Evolutionary conservation across 2,113 vertebrate species (phyloP).

Genomic region (Lamprologus tigripictilis): DNA sequence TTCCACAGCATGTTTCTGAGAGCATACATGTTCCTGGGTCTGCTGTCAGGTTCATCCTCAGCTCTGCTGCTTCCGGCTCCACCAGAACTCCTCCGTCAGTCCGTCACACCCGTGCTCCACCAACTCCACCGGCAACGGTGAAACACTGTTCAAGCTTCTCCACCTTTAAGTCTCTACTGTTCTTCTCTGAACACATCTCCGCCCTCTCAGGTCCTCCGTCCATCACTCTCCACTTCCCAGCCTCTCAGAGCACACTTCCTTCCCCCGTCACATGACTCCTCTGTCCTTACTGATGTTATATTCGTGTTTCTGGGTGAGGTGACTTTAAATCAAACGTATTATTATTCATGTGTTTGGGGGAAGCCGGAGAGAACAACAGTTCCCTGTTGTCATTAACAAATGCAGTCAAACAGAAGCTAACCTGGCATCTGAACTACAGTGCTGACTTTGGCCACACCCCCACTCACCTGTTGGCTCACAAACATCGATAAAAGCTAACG

Average conservation of each 20-base stretch:
- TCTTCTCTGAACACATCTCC: not conserved
- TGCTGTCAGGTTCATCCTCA: not conserved
- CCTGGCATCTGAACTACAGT: accelerated
- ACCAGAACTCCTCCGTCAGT: not conserved
- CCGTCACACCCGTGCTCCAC: not conserved
- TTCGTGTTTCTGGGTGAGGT: not conserved
- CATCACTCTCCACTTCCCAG: not conserved
- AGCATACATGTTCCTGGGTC: not conserved
- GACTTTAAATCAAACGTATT: accelerated
- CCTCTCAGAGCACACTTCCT: not conserved
- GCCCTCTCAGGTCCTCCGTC: not conserved
- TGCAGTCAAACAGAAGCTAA: not conserved
- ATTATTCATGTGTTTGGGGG: not conserved
- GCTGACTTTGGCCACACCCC: not conserved
- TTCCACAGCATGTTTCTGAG: not conserved
- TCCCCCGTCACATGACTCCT: not conserved
- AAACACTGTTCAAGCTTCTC: not conserved
- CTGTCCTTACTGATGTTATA: accelerated
- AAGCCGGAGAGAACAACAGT: not conserved
- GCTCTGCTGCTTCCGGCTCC: not conserved
- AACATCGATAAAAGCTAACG: not conserved
- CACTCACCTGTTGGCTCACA: not conserved
- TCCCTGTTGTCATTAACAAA: not conserved
- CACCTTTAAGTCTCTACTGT: not conserved
- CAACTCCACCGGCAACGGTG: not conserved